Conservation (phyloP, 92 coral and sea anemone species). For the Parazoanthus darwini region DNA sequence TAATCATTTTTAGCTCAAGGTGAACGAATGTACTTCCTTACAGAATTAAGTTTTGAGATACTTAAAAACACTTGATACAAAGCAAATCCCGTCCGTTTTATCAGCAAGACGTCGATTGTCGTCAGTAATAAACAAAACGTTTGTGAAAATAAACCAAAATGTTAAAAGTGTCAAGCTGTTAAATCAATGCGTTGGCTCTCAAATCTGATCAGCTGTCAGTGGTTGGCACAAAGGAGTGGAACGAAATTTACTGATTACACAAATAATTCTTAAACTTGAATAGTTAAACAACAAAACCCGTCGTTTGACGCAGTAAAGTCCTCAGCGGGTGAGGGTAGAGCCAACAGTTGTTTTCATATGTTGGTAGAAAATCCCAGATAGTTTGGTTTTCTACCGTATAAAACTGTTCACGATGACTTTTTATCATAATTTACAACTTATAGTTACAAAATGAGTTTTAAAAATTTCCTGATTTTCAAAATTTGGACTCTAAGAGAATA, state of each 20-base stretch:
- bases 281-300: not conserved
- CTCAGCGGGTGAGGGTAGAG: no score
- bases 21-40: no score
- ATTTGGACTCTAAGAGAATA: no score
- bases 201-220: not conserved
- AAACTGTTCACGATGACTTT: no score
- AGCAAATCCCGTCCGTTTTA: not conserved
- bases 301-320: no score
- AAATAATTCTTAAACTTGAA: not conserved
- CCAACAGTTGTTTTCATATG: not conserved
- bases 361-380: no score
- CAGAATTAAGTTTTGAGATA: not conserved
- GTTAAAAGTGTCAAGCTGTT: not conserved
- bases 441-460: no score
- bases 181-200: not conserved
- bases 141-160: not conserved
- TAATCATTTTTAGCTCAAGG: not conserved
- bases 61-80: not conserved
- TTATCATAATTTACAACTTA: no score
- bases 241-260: not conserved
- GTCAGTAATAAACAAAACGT: not conserved
- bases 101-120: not conserved
- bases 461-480: no score
- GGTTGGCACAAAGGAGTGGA: not conserved
- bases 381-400: no score